phyloP scores from a whole-genome alignment of 1,140 invertebrate genomes.

The Lasioglossum baleicum region DNA sequence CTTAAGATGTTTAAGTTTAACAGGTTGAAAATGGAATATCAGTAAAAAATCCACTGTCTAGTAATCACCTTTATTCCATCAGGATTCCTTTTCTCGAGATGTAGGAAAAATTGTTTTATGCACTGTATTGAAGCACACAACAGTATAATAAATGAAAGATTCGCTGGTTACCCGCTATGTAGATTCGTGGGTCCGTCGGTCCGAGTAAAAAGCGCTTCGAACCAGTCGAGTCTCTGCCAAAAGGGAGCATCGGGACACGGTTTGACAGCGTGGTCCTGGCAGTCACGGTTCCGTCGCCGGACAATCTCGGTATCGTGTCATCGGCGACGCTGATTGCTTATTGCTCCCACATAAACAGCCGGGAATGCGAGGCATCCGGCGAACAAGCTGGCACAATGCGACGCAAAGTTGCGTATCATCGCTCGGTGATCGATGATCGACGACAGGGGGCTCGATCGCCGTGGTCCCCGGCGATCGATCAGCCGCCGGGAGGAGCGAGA shows the following conservation, averaged over 20 bases:
- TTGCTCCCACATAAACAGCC: background rate
- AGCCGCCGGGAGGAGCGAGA: background rate
- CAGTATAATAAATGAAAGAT: background rate
- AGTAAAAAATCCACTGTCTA: too few relatives aligned
- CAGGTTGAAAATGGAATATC: too few relatives aligned
- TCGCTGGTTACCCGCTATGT: background rate
- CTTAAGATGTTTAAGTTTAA: too few relatives aligned
- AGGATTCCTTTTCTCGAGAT: too few relatives aligned
- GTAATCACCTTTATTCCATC: too few relatives aligned
- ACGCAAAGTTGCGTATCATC: slow-evolving; percentile 18
- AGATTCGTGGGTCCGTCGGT: background rate
- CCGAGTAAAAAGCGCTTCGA: background rate
- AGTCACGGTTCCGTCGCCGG: background rate
- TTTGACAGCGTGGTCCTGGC: background rate
- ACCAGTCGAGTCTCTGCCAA: background rate
- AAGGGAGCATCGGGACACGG: background rate
- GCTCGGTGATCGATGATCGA: slow-evolving; percentile 24
- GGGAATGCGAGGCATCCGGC: slow-evolving; percentile 1
- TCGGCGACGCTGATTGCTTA: slow-evolving; percentile 13
- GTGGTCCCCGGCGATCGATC: slow-evolving; percentile 23
- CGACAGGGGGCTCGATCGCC: too few relatives aligned
- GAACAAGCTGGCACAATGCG: slow-evolving; percentile 11
- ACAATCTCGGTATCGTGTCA: background rate
- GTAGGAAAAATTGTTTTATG: too few relatives aligned
- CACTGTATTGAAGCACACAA: too few relatives aligned